These are phyloP conservation scores for Trichomalopsis sarcophagae DNA, from an alignment of 1,140 invertebrate genomes.

Conservation along the genomic window DNA sequence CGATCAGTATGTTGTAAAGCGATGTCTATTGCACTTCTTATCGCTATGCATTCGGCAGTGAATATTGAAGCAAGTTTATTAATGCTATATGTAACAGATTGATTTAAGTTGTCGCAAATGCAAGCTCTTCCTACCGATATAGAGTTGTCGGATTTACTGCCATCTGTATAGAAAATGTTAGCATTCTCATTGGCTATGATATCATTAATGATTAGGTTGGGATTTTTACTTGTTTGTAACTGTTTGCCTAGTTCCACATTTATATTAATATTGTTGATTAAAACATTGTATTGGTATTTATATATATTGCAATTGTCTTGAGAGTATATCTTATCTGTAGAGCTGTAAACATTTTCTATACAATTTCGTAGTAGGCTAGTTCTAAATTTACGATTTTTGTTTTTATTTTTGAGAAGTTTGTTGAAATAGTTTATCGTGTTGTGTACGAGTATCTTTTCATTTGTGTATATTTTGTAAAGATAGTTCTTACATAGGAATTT, in stretches of 20 bases:
- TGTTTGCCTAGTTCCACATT: not conserved
- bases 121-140: conserved; percentile 2
- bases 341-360: no score
- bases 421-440: no score
- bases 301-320: no score
- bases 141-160: conserved; percentile 9
- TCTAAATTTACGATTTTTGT: no score
- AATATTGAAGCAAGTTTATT: conserved; percentile 1
- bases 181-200: not conserved
- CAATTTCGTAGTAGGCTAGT: no score
- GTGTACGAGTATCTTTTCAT: no score
- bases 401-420: no score
- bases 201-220: not conserved
- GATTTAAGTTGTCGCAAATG: not conserved
- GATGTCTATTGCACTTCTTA: not conserved
- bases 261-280: not conserved
- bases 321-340: no score
- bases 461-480: no score
- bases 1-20: not conserved
- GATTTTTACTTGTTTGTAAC: no score
- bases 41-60: not conserved
- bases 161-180: not conserved
- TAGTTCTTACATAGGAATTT: no score
- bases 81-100: not conserved
- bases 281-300: no score